Evolutionary conservation across 2,888 invertebrate species (phyloP).

Genomic region (Pachymerium ferrugineum): DNA sequence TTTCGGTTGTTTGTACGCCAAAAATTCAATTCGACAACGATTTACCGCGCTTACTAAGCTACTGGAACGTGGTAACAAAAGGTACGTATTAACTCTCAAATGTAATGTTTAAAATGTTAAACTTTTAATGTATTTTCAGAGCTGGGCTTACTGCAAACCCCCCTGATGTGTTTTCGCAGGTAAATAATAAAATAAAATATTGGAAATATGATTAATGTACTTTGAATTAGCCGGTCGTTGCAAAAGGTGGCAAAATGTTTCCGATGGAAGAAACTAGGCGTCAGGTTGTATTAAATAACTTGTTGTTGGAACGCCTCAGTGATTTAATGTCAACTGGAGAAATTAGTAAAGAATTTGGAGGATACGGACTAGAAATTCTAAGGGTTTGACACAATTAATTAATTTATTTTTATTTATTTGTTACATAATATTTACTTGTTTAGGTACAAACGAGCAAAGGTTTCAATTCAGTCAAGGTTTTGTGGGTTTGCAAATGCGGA

Average conservation of each 20-base stretch:
- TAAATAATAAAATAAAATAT: background rate
- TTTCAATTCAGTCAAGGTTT: background rate
- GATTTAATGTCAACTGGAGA: constrained; percentile 30
- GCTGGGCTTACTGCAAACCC: background rate
- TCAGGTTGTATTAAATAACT: constrained; percentile 16
- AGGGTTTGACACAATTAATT: background rate
- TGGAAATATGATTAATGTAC: background rate
- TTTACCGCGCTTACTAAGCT: background rate
- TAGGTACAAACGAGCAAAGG: background rate
- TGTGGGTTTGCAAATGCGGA: background rate
- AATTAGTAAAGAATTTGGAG: background rate
- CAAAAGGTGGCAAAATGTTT: background rate
- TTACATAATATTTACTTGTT: too few relatives aligned
- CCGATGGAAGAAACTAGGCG: background rate
- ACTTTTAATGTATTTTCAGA: background rate
- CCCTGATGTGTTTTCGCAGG: background rate
- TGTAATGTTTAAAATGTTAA: background rate
- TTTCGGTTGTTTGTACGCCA: background rate
- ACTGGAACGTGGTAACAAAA: background rate
- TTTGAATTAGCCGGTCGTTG: background rate
- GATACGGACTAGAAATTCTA: constrained; percentile 28
- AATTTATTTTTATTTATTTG: background rate
- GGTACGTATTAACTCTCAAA: too few relatives aligned
- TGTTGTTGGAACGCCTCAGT: background rate
- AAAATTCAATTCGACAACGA: background rate